These are phyloP conservation scores for Drosophila nikananu DNA, from an alignment of 1,140 invertebrate genomes.

Conservation along the genomic window DNA sequence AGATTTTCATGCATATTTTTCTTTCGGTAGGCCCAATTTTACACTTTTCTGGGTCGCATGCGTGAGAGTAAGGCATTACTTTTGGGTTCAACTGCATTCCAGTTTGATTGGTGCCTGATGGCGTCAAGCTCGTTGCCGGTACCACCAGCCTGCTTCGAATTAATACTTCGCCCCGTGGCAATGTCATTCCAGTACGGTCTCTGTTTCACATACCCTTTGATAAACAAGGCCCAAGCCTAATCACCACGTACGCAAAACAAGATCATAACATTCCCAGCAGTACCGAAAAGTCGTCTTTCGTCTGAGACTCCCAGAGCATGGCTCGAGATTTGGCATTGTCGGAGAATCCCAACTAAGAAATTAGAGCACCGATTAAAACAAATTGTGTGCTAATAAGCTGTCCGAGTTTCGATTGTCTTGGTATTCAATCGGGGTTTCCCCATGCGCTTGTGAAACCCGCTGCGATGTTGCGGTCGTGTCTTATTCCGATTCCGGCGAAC, in stretches of 20 bases:
- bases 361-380: conserved; percentile 37
- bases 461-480: conserved; percentile 37
- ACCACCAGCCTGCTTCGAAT: conserved; percentile 49
- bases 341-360: conserved; percentile 30
- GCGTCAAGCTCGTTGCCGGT: conserved; percentile 73
- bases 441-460: conserved; percentile 57
- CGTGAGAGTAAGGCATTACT: conserved; percentile 58
- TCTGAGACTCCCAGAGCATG: background rate
- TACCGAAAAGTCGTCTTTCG: background rate
- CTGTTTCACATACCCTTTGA: background rate
- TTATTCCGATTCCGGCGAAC: conserved; percentile 11
- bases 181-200: conserved; percentile 47
- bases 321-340: conserved; percentile 2
- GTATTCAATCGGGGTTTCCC: conserved; percentile 10
- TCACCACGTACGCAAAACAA: background rate
- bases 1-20: conserved; percentile 3
- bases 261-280: conserved; percentile 7
- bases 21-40: conserved; percentile 63
- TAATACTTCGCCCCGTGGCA: conserved; percentile 47
- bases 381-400: conserved; percentile 79
- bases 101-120: conserved; percentile 65
- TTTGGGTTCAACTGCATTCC: conserved; percentile 71
- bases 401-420: conserved; percentile 33
- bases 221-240: conserved; percentile 4
- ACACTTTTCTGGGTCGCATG: conserved; percentile 69